A percentile compares a stretch with the other conserved stretches of the same genome.
Conservation (phyloP, 2,888 invertebrate species). For the Mamestra brassicae region DNA sequence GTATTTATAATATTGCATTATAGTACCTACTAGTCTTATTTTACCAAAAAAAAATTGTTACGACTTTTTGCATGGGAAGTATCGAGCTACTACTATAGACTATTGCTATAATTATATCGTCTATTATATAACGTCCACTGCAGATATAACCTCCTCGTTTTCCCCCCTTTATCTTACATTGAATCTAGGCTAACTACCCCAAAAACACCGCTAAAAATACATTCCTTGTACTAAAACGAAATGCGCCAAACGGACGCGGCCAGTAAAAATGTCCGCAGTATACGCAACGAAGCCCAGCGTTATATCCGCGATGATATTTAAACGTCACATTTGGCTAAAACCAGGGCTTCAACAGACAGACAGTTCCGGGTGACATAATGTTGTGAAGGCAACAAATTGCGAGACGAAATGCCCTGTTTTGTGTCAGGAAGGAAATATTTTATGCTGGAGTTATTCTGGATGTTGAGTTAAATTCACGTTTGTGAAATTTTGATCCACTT, state of each 20-base stretch:
- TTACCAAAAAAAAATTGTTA: too few species aligned
- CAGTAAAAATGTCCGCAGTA: slow-evolving; percentile 69
- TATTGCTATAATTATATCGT: background rate
- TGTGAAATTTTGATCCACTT: background rate
- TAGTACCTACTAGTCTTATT: too few species aligned
- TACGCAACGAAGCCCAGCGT: slow-evolving; percentile 38
- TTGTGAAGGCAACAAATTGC: slow-evolving; percentile 44
- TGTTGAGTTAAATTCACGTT: background rate
- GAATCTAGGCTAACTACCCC: background rate
- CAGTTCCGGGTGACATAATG: slow-evolving; percentile 45
- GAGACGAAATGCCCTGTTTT: slow-evolving; percentile 29
- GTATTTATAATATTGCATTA: too few species aligned
- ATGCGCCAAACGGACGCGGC: slow-evolving; percentile 56
- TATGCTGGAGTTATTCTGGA: slow-evolving; percentile 26
- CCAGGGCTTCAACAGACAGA: slow-evolving; percentile 44
- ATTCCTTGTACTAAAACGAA: slow-evolving; percentile 31
- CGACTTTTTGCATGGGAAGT: too few species aligned
- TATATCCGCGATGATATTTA: slow-evolving; percentile 46
- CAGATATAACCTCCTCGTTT: background rate
- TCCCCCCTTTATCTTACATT: background rate
- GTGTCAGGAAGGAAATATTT: slow-evolving; percentile 44
- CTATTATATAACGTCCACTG: background rate
- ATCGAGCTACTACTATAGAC: too few species aligned
- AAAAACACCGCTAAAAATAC: slow-evolving; percentile 24
- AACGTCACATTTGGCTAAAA: slow-evolving; percentile 43